Evolutionary conservation across 2,113 vertebrate genomes (phyloP), one percentile per base, ranked within the genome.

Genomic region (Acanthisitta chloris): DNA sequence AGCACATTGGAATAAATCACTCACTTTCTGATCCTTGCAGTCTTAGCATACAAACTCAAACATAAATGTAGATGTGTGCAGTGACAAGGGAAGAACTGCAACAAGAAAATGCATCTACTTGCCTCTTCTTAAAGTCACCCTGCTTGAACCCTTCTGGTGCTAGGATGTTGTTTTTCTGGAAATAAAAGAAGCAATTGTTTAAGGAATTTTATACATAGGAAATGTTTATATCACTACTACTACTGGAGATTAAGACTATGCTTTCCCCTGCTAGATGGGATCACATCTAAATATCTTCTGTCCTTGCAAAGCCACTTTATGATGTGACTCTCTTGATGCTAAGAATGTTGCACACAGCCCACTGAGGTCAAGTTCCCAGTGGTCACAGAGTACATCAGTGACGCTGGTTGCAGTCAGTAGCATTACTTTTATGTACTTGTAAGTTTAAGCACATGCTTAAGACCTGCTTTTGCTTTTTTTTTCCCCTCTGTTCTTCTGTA

Each of bases 241-340:
- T 43, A 5, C 29, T 59, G 43, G n/a, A 71, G 49, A 71, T 58
- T 58, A 74, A 43, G 58, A n/a, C 21, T 45, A 12, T 66, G 72
- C 69, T 91, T 86, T 91, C 65, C 51, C 79, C 46, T 85, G 48
- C 52, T 71, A 69, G 57, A 67, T 42, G 26, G 64, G 73, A 86
- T 71, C 4, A 1, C 61, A 52, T 93, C 70, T 81, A 79, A 93
- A 93, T 80, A 61, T 52, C 54, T 90, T 52, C 74, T 90, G 78
- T 88, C 81, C 92, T 90, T 91, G 62, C 70, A 85, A 80, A 95
- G 77, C 64, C 77, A 70, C 51, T 93, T n/a, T 65, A 61, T 82
- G 91, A 55, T 80, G 72, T 77, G 80, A 43, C 36, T 86, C 34
- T 80, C 76, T 83, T 57, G 64, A 46, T 86, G 67, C 21, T 65